Base-by-base conservation (phyloP, 1,140 invertebrate species). In the Phymastichus coffea region DNA sequence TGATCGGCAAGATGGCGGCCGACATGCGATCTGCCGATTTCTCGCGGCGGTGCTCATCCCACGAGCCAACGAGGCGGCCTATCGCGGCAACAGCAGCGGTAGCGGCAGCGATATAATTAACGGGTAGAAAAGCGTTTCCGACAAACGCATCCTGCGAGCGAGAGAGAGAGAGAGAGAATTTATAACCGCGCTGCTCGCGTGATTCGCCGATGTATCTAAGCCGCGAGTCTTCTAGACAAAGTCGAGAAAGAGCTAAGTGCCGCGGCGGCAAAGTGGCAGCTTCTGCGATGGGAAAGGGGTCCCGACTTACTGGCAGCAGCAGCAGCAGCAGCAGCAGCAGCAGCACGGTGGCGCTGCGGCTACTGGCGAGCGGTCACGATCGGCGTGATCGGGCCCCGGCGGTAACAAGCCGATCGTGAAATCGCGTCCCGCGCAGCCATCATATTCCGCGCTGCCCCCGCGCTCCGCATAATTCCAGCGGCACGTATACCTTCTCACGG, bases 21-120 rank as follows among this genome's bases (percentile, higher is more conserved):
- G 76, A 78, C 77, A 78, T 77, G 76, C 77, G 76, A 78, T 77
- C 74, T n/a, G n/a, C 72, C 75, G 77, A 78, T 77, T 78, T 78
- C 68, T 67, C 67, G 66, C 62, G 62, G 64, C 65, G 59, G 30
- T 46, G 19, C 43, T 46, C 38, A 17, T 41, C 15, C 38, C 38
- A 14, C 38, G 38, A 56, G 37, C 30, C 23, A 15, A 23, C 53
- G 40, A 41, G 47, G 43, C 44, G 33, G 48, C 44, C 30, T 48
- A n/a, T 38, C 35, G 33, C 15, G 35, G 44, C 55, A 57, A 48
- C 55, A n/a, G n/a, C n/a, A n/a, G n/a, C 44, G 47, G 48, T 57
- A 57, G 43, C 43, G 43, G 20, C 55, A n/a, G 55, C 47, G 57
- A 60, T 60, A 60, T 60, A 60, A 60, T 60, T 54, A 60, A 52